Percentiles rank a stretch among this genome's conserved stretches.
phyloP scores from a whole-genome alignment of 2,113 vertebrate species.

The Nycticryphes semicollaris region DNA sequence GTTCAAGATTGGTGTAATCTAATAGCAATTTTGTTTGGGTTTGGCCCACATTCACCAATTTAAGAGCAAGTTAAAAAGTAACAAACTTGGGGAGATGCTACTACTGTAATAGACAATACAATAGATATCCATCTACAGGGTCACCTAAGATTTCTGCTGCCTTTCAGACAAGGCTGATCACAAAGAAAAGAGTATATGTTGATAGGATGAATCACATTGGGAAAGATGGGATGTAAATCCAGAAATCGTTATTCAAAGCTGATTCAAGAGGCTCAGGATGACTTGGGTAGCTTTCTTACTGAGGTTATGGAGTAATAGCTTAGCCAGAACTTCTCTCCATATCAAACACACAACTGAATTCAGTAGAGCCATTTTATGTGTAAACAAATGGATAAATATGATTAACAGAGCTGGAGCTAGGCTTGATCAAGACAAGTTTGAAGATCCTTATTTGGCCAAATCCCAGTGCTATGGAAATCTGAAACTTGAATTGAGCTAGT shows the following conservation, averaged over 20 bases:
- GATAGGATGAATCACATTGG: neutral
- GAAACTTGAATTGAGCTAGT: neutral
- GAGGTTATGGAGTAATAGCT: neutral
- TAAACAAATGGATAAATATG: rapidly evolving
- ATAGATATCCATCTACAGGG: neutral
- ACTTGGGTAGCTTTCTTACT: neutral
- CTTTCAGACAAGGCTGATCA: neutral
- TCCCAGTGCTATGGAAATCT: neutral
- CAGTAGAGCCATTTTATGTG: neutral
- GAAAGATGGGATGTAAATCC: neutral
- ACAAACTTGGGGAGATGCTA: neutral
- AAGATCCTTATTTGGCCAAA: neutral
- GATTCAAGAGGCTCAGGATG: neutral
- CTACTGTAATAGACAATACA: neutral
- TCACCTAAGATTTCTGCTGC: neutral
- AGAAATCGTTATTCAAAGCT: neutral
- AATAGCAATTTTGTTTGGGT: neutral
- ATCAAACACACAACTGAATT: neutral
- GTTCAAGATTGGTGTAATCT: rapidly evolving
- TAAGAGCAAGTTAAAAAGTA: neutral
- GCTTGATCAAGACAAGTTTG: neutral
- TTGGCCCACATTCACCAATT: neutral
- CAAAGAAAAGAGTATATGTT: neutral
- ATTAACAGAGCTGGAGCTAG: neutral
- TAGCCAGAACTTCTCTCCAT: neutral